Evolutionary conservation across 2,888 invertebrate genomes (phyloP).

Genomic region (Aphrophora alni): DNA sequence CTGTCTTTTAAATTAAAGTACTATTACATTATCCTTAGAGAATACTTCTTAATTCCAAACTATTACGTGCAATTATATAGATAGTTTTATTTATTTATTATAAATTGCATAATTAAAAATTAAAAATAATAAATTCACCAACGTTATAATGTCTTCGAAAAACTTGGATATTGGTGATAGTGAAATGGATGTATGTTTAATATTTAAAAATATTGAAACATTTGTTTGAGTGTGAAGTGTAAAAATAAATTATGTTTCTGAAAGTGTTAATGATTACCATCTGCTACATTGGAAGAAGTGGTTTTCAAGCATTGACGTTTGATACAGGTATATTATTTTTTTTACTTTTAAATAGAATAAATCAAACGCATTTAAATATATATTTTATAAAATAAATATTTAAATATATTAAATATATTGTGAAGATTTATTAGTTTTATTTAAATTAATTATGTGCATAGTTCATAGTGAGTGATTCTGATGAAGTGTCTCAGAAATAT

Average conservation of each 20-base stretch:
- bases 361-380: not conserved
- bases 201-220: not conserved
- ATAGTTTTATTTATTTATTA: not conserved
- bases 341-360: too few species aligned
- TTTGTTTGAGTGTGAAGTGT: not conserved
- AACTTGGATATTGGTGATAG: not conserved
- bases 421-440: too few species aligned
- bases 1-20: not conserved
- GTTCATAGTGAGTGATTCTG: too few species aligned
- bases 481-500: too few species aligned
- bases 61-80: too few species aligned
- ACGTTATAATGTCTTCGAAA: too few species aligned
- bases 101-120: not conserved
- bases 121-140: too few species aligned
- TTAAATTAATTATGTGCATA: too few species aligned
- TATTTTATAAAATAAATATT: too few species aligned
- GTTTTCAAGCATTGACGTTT: not conserved
- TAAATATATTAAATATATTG: too few species aligned
- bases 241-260: not conserved
- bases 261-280: not conserved
- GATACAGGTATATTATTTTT: not conserved
- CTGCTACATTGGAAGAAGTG: not conserved
- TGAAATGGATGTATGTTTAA: not conserved
- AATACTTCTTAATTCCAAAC: too few species aligned
- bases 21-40: too few species aligned